Evolutionary conservation across 1,140 invertebrate genomes (phyloP), one percentile per base, ranked within the genome.

Genomic region (Apis dorsata): DNA sequence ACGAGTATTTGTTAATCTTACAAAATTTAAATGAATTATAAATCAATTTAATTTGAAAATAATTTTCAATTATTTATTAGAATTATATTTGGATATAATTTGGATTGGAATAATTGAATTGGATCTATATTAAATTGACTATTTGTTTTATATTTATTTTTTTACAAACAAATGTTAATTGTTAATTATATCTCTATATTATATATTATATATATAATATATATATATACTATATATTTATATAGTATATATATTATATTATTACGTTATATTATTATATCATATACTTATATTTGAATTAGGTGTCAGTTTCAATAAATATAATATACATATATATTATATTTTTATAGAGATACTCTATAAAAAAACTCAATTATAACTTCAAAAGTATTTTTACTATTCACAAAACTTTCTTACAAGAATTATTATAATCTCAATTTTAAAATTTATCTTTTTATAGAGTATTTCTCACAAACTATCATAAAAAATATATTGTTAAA

Each of bases 251-350:
- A 44, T 44, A 44, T 44, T 44, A 59, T 69, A 80, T 51, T 60
- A 34, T 70, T 17, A 55, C n/a, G 57, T 74, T 80, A 24, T 71
- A 24, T 69, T 24, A n/a, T 69, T 59, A 24, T 55, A 0, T 59
- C 49, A 83, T 71, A 55, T 84, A 5, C 10, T 68, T 60, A 59
- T 0, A 15, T n/a, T 34, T n/a, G 8, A 70, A 70, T 53, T 17
- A 28, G 9, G 0, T 19, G 15, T 70, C 13, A n/a, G 0, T 17
- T 51, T 44, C 34, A 44, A 44, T 5, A 17, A 70, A 53, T 2
- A 34, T n/a, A 28, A 17, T 11, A 44, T 19, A 59, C 12, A 34
- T 21, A 0, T 51, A 51, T 84, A 60, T 55, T 59, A 62, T 17
- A 1, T 5, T 49, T 68, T 62, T 70, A 70, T 15, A 28, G 10